These are phyloP conservation scores for Steatocranus sp. DNA, from an alignment of 2,797 vertebrate genomes.

Conservation along the genomic window DNA sequence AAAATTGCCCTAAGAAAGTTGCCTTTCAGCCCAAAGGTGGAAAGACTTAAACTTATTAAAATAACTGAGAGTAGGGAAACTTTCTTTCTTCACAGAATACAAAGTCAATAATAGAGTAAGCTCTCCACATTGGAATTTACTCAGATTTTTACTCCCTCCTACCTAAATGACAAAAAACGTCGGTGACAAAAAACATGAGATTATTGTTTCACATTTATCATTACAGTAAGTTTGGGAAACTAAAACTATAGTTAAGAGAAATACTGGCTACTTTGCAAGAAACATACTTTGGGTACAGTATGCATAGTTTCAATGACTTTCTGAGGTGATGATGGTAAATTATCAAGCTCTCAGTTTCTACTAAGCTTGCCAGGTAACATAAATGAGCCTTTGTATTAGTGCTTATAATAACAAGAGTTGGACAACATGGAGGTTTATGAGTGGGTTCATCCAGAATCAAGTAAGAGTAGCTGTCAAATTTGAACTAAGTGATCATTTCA, in stretches of 20 bases:
- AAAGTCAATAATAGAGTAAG: background rate
- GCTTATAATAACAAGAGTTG: background rate
- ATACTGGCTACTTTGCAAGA: background rate
- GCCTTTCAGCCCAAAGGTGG: background rate
- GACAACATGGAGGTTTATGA: background rate
- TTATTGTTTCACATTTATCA: background rate
- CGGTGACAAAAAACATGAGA: background rate
- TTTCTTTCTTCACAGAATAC: background rate
- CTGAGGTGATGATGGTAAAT: background rate
- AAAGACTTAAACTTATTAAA: background rate
- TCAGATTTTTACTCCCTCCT: background rate
- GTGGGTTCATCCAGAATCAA: background rate
- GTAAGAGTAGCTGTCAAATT: background rate
- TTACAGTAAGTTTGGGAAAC: background rate
- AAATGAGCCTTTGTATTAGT: background rate
- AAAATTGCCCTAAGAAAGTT: background rate
- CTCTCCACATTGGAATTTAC: background rate
- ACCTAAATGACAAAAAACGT: background rate
- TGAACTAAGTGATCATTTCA: background rate
- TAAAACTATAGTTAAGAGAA: background rate
- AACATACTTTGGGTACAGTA: background rate
- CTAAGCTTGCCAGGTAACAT: background rate
- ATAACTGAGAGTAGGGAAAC: background rate
- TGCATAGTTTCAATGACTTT: background rate
- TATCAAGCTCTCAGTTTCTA: background rate